Evolutionary conservation across 1,140 invertebrate genomes (phyloP).

Genomic region (Oncopodura yosiiana): DNA sequence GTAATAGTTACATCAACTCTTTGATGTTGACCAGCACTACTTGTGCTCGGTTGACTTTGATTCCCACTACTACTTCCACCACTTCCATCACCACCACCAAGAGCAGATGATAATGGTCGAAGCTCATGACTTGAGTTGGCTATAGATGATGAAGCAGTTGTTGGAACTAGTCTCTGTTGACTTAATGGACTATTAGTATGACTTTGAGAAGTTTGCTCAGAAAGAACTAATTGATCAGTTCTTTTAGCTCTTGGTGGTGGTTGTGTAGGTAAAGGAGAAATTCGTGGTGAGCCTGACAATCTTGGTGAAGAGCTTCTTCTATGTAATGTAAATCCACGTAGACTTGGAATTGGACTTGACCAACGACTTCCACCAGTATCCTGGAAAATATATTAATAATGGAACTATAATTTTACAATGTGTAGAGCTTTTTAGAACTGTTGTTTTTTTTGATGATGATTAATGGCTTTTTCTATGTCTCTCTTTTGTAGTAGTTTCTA

Average conservation of each 20-base stretch:
- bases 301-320: constrained; percentile 33
- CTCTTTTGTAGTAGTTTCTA: no score
- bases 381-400: constrained; percentile 14
- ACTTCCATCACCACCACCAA: neutral
- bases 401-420: no score
- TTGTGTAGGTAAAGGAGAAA: constrained; percentile 19
- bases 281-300: constrained; percentile 27
- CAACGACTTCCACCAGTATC: constrained; percentile 33
- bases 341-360: constrained; percentile 34
- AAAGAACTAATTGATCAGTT: constrained; percentile 26
- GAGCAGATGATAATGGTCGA: neutral
- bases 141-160: constrained; percentile 5
- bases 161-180: constrained; percentile 9
- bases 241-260: constrained; percentile 23
- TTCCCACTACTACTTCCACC: neutral
- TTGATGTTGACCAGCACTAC: neutral
- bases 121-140: constrained; percentile 1
- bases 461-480: no score
- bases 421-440: no score
- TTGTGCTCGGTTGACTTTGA: neutral
- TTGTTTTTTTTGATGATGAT: no score
- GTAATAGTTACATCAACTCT: neutral
- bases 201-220: neutral
- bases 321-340: constrained; percentile 29
- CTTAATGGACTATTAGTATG: neutral